A percentile compares a stretch with the other conserved stretches of the same genome.
phyloP scores from a whole-genome alignment of 1,140 invertebrate genomes.

The Dufourea novaeangliae region DNA sequence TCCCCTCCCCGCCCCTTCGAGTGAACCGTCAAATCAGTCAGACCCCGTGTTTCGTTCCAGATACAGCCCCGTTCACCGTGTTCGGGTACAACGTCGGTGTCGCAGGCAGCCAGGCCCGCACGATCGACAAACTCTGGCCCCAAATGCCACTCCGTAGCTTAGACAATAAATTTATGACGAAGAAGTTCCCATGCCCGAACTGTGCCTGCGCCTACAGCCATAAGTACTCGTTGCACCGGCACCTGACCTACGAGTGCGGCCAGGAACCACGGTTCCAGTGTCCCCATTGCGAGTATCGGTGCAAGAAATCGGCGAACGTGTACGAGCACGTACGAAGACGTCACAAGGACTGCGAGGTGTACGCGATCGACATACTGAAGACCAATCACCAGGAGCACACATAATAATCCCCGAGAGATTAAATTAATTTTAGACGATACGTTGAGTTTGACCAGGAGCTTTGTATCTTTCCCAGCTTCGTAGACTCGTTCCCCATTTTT shows the following conservation, averaged over 20 bases:
- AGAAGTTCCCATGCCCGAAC: conserved; percentile 57
- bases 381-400: background rate
- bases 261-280: conserved; percentile 77
- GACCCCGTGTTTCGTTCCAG: conserved; percentile 48
- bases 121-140: background rate
- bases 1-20: too few relatives aligned
- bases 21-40: conserved; percentile 21
- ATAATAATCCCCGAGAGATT: background rate
- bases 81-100: conserved; percentile 35
- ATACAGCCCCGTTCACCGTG: conserved; percentile 19
- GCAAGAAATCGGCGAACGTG: conserved; percentile 57
- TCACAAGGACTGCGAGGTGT: conserved; percentile 44
- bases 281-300: conserved; percentile 73
- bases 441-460: background rate
- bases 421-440: background rate
- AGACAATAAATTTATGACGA: conserved; percentile 22
- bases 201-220: conserved; percentile 55
- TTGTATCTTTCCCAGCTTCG: background rate
- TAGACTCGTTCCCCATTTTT: background rate
- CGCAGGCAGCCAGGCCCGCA: conserved; percentile 5
- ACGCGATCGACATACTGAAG: conserved; percentile 24
- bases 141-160: conserved; percentile 1
- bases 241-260: conserved; percentile 79
- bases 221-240: conserved; percentile 73
- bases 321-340: conserved; percentile 53